Base-by-base conservation (phyloP, 2,113 vertebrate genomes). In the Menidia beryllina region DNA sequence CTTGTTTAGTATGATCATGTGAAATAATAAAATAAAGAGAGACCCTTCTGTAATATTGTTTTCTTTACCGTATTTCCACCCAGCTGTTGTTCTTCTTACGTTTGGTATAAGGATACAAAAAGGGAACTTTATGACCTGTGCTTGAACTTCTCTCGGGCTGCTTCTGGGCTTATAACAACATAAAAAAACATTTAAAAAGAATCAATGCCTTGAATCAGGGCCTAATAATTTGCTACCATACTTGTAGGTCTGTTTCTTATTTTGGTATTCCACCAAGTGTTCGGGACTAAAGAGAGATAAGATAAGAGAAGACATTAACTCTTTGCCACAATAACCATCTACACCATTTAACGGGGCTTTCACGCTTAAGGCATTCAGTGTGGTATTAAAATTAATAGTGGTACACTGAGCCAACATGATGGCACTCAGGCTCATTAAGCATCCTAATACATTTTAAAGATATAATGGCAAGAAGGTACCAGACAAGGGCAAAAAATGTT, bases 401-500 rank as follows among this genome's bases (percentile, higher is more conserved):
- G 27, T 41, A 57, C 68, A 59, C 56, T 56, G 36, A 51, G 69
- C 73, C 53, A 73, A 56, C 63, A 76, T 59, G 68, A 65, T 77
- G 66, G 64, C n/a, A 65, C 20, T 41, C 60, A 49, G 82, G 73
- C 62, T 91, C 79, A 89, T 89, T 89, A 82, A 39, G 67, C 64
- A 81, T 38, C 43, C 48, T 88, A 77, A 88, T 79, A 72, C 54
- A 83, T 83, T 81, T 79, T 59, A 20, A 23, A 72, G 63, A 70
- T 47, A 47, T 51, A 60, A 66, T 74, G 50, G 50, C 5, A 6
- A 53, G 69, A 73, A 62, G 30, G 86, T 67, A 43, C 45, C 56
- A 30, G 2, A 11, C 53, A 41, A 62, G 45, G 36, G 27, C 17
- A 14, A 69, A 69, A 75, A 70, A 45, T 62, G 49, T 75, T 56